phyloP scores from a whole-genome alignment of 2,797 vertebrate species.

The Melanogrammus aeglefinus region DNA sequence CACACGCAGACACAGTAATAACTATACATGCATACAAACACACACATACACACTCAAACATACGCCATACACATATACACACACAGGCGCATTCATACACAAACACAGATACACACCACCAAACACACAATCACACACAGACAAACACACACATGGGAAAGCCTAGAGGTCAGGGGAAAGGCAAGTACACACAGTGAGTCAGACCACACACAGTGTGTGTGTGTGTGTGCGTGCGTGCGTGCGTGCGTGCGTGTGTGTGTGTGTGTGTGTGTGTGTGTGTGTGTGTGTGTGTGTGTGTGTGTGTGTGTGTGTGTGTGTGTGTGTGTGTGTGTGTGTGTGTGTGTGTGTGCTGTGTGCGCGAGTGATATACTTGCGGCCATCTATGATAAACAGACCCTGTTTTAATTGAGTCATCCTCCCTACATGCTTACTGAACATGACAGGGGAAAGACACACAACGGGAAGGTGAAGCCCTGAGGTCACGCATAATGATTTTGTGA shows the following conservation, averaged over 20 bases:
- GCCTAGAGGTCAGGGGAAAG: slow-evolving; percentile 39
- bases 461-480: not conserved
- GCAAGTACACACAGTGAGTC: not conserved
- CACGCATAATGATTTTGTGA: not conserved
- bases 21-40: too few relatives aligned
- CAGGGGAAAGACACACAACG: too few relatives aligned
- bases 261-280: slow-evolving; percentile 13
- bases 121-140: too few relatives aligned
- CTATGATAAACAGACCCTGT: not conserved
- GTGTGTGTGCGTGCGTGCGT: slow-evolving; percentile 7
- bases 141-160: not conserved
- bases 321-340: not conserved
- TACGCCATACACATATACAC: too few relatives aligned
- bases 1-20: too few relatives aligned
- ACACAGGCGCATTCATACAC: too few relatives aligned
- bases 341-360: slow-evolving; percentile 13
- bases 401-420: too few relatives aligned
- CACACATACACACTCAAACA: too few relatives aligned
- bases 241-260: not conserved
- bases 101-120: too few relatives aligned
- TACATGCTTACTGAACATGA: too few relatives aligned
- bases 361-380: not conserved
- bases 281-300: not conserved
- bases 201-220: not conserved
- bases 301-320: not conserved